Conservation (phyloP, 2,888 invertebrate species). For the Mellilla xanthometata region DNA sequence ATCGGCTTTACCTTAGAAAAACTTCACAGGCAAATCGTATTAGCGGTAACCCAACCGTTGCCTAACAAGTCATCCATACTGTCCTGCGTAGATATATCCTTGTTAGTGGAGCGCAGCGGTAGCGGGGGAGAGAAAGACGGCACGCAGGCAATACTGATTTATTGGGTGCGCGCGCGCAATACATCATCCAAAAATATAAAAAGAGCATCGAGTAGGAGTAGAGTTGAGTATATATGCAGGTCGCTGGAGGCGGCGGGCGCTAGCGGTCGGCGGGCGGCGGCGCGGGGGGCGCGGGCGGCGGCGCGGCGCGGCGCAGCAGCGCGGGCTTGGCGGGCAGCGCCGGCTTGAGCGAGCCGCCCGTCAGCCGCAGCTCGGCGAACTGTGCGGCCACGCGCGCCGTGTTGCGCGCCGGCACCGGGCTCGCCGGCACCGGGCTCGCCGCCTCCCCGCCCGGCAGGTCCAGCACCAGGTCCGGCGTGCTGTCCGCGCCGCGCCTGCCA, state of each 20-base stretch:
- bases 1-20: too few species aligned
- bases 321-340: slow-evolving; percentile 91
- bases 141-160: slow-evolving; percentile 54
- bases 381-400: slow-evolving; percentile 85
- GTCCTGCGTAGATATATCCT: too few species aligned
- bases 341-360: slow-evolving; percentile 86
- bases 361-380: slow-evolving; percentile 86
- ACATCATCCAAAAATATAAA: slow-evolving; percentile 12
- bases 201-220: not conserved
- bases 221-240: not conserved
- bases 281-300: slow-evolving; percentile 9
- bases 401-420: slow-evolving; percentile 81
- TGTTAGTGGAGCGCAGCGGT: too few species aligned
- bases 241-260: not conserved
- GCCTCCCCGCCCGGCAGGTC: slow-evolving; percentile 83
- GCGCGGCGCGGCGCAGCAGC: slow-evolving; percentile 77
- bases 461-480: slow-evolving; percentile 91
- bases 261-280: not conserved
- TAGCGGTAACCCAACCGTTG: too few species aligned
- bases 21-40: too few species aligned
- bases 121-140: not conserved
- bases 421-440: slow-evolving; percentile 32
- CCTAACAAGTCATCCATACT: too few species aligned
- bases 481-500: slow-evolving; percentile 72
- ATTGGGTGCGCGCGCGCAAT: slow-evolving; percentile 44